phyloP scores from a whole-genome alignment of 2,888 invertebrate species.

The Odontocolon sp. region DNA sequence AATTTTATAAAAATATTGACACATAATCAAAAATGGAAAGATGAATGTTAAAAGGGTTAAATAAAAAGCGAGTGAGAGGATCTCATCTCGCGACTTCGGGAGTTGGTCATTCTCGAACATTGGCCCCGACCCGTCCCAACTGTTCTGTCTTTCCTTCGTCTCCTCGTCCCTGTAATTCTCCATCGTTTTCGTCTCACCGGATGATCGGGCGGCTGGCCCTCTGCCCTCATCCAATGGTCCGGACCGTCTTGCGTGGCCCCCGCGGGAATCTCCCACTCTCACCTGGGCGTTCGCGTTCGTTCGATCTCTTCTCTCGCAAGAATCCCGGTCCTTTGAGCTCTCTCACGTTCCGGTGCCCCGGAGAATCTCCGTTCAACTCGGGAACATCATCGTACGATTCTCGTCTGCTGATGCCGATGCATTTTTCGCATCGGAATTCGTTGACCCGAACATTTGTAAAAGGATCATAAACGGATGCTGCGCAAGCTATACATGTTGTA shows the following conservation, averaged over 20 bases:
- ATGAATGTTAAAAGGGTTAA: slow-evolving; percentile 18
- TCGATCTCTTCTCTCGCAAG: slow-evolving; percentile 56
- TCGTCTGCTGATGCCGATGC: slow-evolving; percentile 3
- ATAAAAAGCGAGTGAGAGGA: slow-evolving; percentile 16
- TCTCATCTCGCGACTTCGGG: slow-evolving; percentile 51
- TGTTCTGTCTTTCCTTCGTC: slow-evolving; percentile 14
- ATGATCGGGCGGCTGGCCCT: slow-evolving; percentile 5
- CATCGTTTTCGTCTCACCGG: slow-evolving; percentile 38
- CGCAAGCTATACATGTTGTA: too few species aligned
- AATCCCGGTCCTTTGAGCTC: slow-evolving; percentile 54
- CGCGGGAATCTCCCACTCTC: slow-evolving; percentile 57
- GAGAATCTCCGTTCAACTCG: slow-evolving; percentile 35
- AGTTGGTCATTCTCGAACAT: slow-evolving; percentile 69
- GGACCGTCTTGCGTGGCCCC: slow-evolving; percentile 23
- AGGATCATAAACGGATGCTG: too few species aligned
- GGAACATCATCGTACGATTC: slow-evolving; percentile 26
- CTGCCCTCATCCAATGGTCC: slow-evolving; percentile 26
- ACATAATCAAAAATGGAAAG: neutral
- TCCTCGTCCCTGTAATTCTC: neutral
- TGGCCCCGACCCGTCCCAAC: slow-evolving; percentile 63
- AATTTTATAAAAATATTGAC: neutral
- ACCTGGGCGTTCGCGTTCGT: slow-evolving; percentile 52
- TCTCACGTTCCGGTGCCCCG: slow-evolving; percentile 60
- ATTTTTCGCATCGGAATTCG: slow-evolving; percentile 48
- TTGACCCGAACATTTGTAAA: slow-evolving; percentile 34